Conservation (phyloP, 1,140 invertebrate species). For the Drosophila pectinifera region DNA sequence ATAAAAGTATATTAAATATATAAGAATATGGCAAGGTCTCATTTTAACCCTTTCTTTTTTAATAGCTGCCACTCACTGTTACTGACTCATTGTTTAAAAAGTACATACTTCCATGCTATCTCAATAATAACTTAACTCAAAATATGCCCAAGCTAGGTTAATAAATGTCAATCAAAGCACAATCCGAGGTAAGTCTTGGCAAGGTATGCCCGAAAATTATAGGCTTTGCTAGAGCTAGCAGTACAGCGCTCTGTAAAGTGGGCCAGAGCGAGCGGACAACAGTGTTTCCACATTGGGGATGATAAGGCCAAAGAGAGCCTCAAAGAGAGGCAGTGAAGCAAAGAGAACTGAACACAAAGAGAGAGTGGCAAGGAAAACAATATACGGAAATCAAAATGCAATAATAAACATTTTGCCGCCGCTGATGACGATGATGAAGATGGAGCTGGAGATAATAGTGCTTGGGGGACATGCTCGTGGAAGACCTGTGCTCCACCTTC, state of each 20-base stretch:
- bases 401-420: slow-evolving; percentile 69
- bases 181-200: slow-evolving; percentile 2
- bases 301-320: slow-evolving; percentile 22
- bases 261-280: slow-evolving; percentile 16
- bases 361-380: slow-evolving; percentile 44
- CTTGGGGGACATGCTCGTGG: slow-evolving; percentile 32
- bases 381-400: slow-evolving; percentile 79
- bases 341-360: slow-evolving; percentile 11
- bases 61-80: slow-evolving; percentile 19
- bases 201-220: neutral
- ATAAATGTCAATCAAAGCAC: slow-evolving; percentile 4
- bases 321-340: slow-evolving; percentile 9
- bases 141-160: slow-evolving; percentile 1
- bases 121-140: neutral
- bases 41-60: too few species aligned
- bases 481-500: slow-evolving; percentile 29
- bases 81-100: slow-evolving; percentile 4
- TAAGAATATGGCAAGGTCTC: too few species aligned
- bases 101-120: neutral
- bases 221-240: slow-evolving; percentile 9
- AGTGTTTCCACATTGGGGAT: slow-evolving; percentile 14
- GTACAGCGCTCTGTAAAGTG: slow-evolving; percentile 17
- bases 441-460: slow-evolving; percentile 49
- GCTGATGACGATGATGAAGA: slow-evolving; percentile 50
- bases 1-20: too few species aligned